phyloP scores from a whole-genome alignment of 2,888 invertebrate species.

The Synanthedon andrenaeformis region DNA sequence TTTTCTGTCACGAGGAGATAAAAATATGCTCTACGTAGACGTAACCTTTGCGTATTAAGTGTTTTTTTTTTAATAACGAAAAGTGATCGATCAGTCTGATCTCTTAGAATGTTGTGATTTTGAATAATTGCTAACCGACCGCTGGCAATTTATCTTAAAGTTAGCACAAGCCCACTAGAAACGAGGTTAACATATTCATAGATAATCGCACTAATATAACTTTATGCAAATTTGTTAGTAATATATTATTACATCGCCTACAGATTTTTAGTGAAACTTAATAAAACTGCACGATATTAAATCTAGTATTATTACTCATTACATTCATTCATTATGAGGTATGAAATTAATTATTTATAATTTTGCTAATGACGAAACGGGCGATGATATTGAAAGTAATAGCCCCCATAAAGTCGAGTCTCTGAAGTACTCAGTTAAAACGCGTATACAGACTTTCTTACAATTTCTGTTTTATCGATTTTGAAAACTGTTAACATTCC shows the following conservation, averaged over 20 bases:
- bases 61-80: too few relatives aligned
- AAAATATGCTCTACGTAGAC: too few relatives aligned
- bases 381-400: too few relatives aligned
- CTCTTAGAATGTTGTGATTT: neutral
- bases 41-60: too few relatives aligned
- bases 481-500: too few relatives aligned
- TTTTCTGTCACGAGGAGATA: neutral
- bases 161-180: neutral
- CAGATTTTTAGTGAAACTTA: neutral
- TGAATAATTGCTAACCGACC: neutral
- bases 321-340: neutral
- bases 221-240: neutral
- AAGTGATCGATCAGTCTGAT: too few relatives aligned
- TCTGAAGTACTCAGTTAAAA: too few relatives aligned
- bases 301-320: neutral
- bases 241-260: neutral
- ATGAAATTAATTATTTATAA: too few relatives aligned
- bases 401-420: too few relatives aligned
- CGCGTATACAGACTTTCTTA: too few relatives aligned
- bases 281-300: neutral
- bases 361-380: too few relatives aligned
- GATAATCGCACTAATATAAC: neutral
- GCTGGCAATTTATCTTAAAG: neutral
- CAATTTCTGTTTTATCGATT: too few relatives aligned
- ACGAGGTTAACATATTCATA: neutral